Base-by-base conservation (phyloP, 2,113 vertebrate species). In the Chrysochloris asiatica region DNA sequence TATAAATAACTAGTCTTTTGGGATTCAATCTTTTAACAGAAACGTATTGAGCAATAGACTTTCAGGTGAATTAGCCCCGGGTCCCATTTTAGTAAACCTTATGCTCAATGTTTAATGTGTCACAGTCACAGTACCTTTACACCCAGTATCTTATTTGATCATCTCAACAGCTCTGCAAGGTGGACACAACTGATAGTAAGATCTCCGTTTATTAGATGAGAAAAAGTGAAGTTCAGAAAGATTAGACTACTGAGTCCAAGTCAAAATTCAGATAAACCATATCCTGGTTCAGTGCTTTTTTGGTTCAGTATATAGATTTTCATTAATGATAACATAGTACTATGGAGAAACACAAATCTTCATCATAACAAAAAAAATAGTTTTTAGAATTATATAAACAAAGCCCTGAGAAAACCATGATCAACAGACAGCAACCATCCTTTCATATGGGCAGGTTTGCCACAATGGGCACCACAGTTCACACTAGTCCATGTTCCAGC, bases 211-310 rank as follows among this genome's bases (percentile, higher is more conserved):
- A 82, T 41, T 8, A 80, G 28, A 52, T 36, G n/a, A 91, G 50
- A 84, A 91, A n/a, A 75, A 86, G 26, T 45, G 36, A 93, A 30
- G 41, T 65, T 93, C 45, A 89, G 38, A 76, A 90, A 92, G 52
- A 48, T 83, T 56, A 79, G 78, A 77, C 28, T 76, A 76, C 14
- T 90, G 67, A 78, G 41, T 82, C 67, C n/a, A 88, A 88, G 9
- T 79, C 36, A 90, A 71, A 83, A 76, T 36, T 92, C 38, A 69
- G 56, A 22, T 71, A 86, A 86, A n/a, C 59, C 16, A 89, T 47
- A 78, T 61, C 41, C 26, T 30, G 65, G 54, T 59, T n/a, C n/a
- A n/a, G n/a, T n/a, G n/a, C n/a, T 56, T 85, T 90, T 76, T 75
- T 21, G 30, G 22, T 75, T 83, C 36, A 11, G 73, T 48, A 52